Base-by-base conservation (phyloP, 2,888 invertebrate species). In the Brachypterus glaber region DNA sequence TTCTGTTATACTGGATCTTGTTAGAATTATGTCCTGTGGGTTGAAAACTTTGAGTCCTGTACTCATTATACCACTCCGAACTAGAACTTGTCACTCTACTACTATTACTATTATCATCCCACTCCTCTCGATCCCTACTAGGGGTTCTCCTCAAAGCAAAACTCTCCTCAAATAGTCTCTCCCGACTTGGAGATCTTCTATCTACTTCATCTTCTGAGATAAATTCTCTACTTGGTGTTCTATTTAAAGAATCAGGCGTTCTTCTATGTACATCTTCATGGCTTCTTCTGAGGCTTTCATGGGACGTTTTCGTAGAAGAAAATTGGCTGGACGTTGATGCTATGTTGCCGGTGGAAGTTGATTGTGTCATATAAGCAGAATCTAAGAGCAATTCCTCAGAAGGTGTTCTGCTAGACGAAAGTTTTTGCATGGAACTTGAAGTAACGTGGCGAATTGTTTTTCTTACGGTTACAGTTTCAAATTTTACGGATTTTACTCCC, bases 1-100 rank as follows among this genome's bases (percentile, higher is more conserved):
- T 85, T 60, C 85, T 74, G 47, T 79, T 72, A 55, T 76, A 82
- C 51, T 83, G 82, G 68, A 79, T 75, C 59, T 76, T 76, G 30
- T 77, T 73, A 43, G 77, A 72, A 5, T 5, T 9, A 4, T 11
- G 8, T 45, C 77, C 77, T 38, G 73, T 70, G 59, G 70, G 72
- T 50, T 81, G 81, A 59, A 85, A 71, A 55, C 71, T 72, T 50
- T 70, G 71, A 49, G 64, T 68, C 42, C 67, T 63, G 50, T 73
- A 76, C 50, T 75, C 75, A 49, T 67, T 65, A 53, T 75, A 75
- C 76, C 76, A 75, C 51, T 75, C 74, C 24, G 63, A 56, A 41
- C 60, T 62, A 24, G 60, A 60, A 46, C 57, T 60, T 29, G 57
- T 54, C 54, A 39, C 69, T 59, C 55, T 62, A 46, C 59, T 73